These are phyloP conservation scores for Macheiramphus alcinus DNA, from an alignment of 2,113 vertebrate genomes.

Conservation along the genomic window DNA sequence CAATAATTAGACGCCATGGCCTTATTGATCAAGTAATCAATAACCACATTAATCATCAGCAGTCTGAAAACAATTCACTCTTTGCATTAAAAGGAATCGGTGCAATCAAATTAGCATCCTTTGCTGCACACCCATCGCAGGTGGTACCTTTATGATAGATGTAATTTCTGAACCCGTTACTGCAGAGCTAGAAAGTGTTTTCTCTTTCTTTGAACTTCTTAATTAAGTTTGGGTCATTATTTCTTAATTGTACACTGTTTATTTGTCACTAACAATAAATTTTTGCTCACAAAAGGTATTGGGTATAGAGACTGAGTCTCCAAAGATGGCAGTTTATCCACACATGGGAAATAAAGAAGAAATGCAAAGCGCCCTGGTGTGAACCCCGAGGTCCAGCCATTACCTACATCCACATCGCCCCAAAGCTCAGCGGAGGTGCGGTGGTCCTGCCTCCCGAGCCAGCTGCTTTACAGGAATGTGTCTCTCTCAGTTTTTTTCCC, in stretches of 20 bases:
- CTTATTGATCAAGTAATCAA: constrained; percentile 80
- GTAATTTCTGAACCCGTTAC: neutral
- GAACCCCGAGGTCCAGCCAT: rapidly evolving
- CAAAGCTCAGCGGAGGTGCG: neutral
- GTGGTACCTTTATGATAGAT: neutral
- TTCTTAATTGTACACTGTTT: neutral
- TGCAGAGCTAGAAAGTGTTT: neutral
- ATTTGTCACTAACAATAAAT: neutral
- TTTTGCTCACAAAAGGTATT: neutral
- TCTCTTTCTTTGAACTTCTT: neutral
- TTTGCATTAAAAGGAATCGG: constrained; percentile 68
- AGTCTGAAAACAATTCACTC: constrained; percentile 75
- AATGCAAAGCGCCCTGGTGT: neutral
- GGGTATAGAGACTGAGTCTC: neutral
- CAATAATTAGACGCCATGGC: constrained; percentile 83
- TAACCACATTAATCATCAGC: constrained; percentile 79
- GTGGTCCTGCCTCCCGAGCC: neutral
- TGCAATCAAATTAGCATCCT: constrained; percentile 69
- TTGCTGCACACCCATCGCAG: neutral
- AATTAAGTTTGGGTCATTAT: neutral
- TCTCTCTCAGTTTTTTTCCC: neutral
- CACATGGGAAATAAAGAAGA: neutral
- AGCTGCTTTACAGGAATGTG: neutral
- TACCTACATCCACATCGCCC: neutral
- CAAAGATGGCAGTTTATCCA: neutral